Percentiles rank a stretch among this genome's conserved stretches.
Evolutionary conservation across 2,888 invertebrate species (phyloP).

Genomic region (Crematogaster levior): DNA sequence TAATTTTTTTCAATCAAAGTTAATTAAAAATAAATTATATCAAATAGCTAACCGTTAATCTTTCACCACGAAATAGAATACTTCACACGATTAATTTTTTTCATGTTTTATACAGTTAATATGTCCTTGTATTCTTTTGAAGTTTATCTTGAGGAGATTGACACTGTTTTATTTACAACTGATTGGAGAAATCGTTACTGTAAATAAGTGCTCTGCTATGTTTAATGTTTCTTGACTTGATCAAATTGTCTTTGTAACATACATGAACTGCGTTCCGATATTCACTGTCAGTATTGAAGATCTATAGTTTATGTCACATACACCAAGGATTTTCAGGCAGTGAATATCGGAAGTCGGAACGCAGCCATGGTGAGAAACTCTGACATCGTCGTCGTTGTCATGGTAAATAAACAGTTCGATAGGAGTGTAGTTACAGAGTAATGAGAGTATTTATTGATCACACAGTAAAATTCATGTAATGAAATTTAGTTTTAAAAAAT

Average conservation of each 20-base stretch:
- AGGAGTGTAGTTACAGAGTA: background rate
- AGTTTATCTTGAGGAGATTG: background rate
- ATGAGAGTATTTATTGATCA: constrained; percentile 32
- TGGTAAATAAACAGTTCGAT: constrained; percentile 57
- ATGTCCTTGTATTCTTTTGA: background rate
- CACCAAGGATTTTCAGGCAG: too few species aligned
- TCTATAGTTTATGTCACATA: too few species aligned
- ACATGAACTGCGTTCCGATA: too few species aligned
- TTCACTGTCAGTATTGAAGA: too few species aligned
- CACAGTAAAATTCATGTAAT: constrained; percentile 37
- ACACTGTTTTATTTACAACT: constrained; percentile 29
- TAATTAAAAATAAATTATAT: background rate
- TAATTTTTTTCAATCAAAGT: background rate
- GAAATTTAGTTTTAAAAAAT: constrained; percentile 56
- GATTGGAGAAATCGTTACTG: constrained; percentile 2
- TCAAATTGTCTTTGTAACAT: too few species aligned
- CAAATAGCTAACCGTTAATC: background rate
- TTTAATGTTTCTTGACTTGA: background rate
- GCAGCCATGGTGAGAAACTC: background rate
- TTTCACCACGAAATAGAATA: background rate
- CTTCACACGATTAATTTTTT: constrained; percentile 1
- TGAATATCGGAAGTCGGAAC: too few species aligned
- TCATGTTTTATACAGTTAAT: background rate
- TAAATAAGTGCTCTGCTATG: background rate
- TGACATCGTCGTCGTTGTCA: constrained; percentile 57